Percentiles rank a stretch among this genome's conserved stretches.
Evolutionary conservation across 2,113 vertebrate species (phyloP).

Genomic region (Siphamia tubifer): DNA sequence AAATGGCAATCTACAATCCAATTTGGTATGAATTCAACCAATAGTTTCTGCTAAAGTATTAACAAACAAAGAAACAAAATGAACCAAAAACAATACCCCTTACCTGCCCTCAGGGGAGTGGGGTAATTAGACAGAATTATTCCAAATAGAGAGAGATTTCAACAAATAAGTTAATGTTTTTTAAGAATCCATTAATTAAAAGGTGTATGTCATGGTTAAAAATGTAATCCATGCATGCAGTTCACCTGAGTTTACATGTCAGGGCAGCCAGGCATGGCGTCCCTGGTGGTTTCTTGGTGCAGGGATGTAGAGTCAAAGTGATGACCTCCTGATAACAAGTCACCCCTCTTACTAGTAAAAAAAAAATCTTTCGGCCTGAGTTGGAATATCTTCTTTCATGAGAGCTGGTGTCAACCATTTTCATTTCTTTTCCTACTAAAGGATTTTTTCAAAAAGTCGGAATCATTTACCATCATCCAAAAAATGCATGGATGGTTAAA

Average conservation of each 20-base stretch:
- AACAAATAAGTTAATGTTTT: not conserved
- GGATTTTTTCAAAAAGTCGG: not conserved
- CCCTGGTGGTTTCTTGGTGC: conserved; percentile 54
- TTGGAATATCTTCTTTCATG: conserved; percentile 4
- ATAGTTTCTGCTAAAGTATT: no score
- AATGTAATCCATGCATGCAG: conserved; percentile 60
- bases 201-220: not conserved
- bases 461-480: not conserved
- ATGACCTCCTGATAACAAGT: conserved; percentile 45
- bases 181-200: not conserved
- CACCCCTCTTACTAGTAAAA: conserved; percentile 42
- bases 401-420: not conserved
- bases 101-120: no score
- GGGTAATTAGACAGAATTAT: no score
- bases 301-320: conserved; percentile 47
- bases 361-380: not conserved
- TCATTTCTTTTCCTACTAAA: not conserved
- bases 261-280: conserved; percentile 50
- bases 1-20: no score
- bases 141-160: not conserved
- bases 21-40: no score
- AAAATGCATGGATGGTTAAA: not conserved
- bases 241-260: conserved; percentile 67
- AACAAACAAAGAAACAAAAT: no score
- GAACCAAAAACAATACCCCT: no score